Base-by-base conservation (phyloP, 1,140 invertebrate genomes). In the Phymastichus coffea region DNA sequence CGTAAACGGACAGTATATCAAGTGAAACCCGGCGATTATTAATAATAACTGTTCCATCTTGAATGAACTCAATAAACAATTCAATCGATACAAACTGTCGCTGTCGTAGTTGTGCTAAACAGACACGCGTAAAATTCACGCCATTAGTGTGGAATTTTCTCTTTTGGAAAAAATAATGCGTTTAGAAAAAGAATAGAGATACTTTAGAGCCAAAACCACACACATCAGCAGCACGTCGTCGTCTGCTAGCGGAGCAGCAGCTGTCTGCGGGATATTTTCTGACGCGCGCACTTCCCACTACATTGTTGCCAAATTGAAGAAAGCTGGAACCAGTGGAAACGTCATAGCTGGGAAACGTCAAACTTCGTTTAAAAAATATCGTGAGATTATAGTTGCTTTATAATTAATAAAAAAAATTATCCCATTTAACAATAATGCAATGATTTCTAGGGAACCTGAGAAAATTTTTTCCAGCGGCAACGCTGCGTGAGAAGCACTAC, bases 1-100 rank as follows among this genome's bases (percentile, higher is more conserved):
- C 1, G 95, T 99, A 74, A 91, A 98, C 41, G 97, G 97, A 74
- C 94, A 96, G 64, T 93, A 85, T 47, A 94, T 70, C 38, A 98
- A 77, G 76, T 97, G 91, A 58, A 91, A 80, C 57, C 84, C 82
- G 30, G 89, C 87, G 64, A 91, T 81, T 40, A 88, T 71, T 64
- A 84, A 79, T 25, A 84, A 69, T 61, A 85, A 65, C 12, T 78
- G 67, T 66, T 81, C 79, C 63, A 70, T 73, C 51, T 63, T 64
- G 44, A 2, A 17, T 33, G 12, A 6, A 12, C 28, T 7, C 28
- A 33, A 33, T 7, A 12, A 33, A 33, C 12, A 6, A 33, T 33
- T 33, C 12, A 12, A 33, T 8, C 30, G 30, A n/a, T n/a, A n/a
- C n/a, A n/a, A n/a, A n/a, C n/a, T n/a, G n/a, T n/a, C n/a, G n/a